Conservation (phyloP, 2,888 invertebrate species). For the Drosophila imparisetae region DNA sequence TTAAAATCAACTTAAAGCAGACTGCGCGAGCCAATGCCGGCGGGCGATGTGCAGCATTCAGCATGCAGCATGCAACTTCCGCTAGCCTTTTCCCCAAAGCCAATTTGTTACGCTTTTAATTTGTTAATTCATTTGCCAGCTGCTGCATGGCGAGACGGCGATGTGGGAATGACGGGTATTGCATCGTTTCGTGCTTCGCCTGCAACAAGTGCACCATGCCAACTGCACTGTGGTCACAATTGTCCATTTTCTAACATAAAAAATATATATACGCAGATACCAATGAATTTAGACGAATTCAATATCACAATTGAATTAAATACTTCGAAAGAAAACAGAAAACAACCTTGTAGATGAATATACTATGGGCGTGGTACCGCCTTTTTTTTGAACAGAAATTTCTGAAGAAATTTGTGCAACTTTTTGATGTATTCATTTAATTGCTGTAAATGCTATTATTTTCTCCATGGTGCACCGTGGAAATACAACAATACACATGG, state of each 20-base stretch:
- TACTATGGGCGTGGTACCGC: not conserved
- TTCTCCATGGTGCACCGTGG: constrained; percentile 1
- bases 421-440: not conserved
- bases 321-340: not conserved
- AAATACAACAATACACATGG: not conserved
- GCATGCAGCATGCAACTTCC: constrained; percentile 45
- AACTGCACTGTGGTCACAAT: constrained; percentile 1
- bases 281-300: not conserved
- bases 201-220: constrained; percentile 62
- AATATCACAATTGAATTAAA: not conserved
- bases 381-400: not conserved
- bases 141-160: constrained; percentile 24
- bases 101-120: constrained; percentile 77
- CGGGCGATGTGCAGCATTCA: constrained; percentile 21
- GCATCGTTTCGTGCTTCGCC: constrained; percentile 35
- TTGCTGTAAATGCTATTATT: not conserved
- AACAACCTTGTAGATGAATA: not conserved
- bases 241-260: not conserved
- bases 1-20: constrained; percentile 75
- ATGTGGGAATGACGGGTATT: constrained; percentile 10
- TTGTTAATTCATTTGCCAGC: constrained; percentile 75
- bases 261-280: not conserved
- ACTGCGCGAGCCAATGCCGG: constrained; percentile 31
- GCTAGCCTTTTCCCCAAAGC: constrained; percentile 45
- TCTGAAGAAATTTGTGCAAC: not conserved